Evolutionary conservation across 1,140 invertebrate species (phyloP).

Genomic region (Dinothrombium tinctorium): DNA sequence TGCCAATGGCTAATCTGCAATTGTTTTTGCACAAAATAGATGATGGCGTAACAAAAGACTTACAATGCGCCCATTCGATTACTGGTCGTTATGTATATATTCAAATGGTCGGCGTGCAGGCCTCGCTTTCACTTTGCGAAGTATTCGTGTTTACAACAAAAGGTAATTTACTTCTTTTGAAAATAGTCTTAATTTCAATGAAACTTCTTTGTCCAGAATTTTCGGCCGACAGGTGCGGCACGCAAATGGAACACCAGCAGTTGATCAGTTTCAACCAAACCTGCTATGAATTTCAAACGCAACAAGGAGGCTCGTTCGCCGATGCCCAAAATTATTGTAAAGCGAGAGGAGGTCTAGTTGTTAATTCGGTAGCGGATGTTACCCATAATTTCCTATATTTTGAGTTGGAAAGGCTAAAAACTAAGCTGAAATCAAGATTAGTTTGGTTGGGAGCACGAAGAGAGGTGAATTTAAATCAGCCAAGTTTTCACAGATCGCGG

Average conservation of each 20-base stretch:
- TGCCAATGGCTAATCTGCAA: conserved; percentile 2
- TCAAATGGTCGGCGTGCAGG: conserved; percentile 67
- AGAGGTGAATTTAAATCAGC: conserved; percentile 23
- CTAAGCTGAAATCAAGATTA: conserved; percentile 43
- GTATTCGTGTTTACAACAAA: conserved; percentile 74
- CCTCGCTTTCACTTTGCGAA: conserved; percentile 63
- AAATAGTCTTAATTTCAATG: conserved; percentile 7
- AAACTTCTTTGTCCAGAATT: conserved; percentile 10
- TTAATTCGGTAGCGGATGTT: conserved; percentile 43
- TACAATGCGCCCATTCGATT: conserved; percentile 54
- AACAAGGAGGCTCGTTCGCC: conserved; percentile 46
- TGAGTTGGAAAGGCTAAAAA: conserved; percentile 51
- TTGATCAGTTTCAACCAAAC: conserved; percentile 27
- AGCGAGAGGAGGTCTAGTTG: conserved; percentile 37
- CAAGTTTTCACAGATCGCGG: conserved; percentile 4
- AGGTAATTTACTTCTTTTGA: conserved; percentile 27
- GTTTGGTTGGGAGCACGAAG: conserved; percentile 76
- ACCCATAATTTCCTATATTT: conserved; percentile 37
- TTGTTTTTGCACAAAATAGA: conserved; percentile 28
- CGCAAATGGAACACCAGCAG: conserved; percentile 22
- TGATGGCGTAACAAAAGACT: conserved; percentile 67
- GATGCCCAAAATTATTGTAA: conserved; percentile 44
- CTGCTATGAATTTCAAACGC: conserved; percentile 50
- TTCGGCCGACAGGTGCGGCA: conserved; percentile 10
- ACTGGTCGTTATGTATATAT: conserved; percentile 64